Evolutionary conservation across 1,140 invertebrate genomes (phyloP).

Genomic region (Vanessa atalanta): DNA sequence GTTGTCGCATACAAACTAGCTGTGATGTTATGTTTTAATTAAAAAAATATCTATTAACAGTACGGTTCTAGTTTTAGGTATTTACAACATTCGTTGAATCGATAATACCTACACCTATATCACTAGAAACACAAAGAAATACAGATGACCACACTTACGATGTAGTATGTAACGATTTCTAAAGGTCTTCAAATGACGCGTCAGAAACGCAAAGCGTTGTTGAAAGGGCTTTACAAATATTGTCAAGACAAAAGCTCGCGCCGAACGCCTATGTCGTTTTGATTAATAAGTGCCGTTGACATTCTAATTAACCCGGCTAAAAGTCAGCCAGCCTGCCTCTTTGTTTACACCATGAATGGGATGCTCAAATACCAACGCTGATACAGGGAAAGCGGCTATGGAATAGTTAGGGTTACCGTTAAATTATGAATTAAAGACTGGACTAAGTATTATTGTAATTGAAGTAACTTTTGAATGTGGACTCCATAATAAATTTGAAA

Average conservation of each 20-base stretch:
- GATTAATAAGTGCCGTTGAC: conserved; percentile 76
- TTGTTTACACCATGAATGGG: conserved; percentile 58
- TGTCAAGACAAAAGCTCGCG: conserved; percentile 38
- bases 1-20: too few species aligned
- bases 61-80: too few species aligned
- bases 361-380: conserved; percentile 52
- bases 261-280: conserved; percentile 53
- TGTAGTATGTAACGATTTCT: conserved; percentile 23
- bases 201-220: conserved; percentile 30
- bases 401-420: conserved; percentile 1
- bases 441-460: too few species aligned
- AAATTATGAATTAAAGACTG: too few species aligned
- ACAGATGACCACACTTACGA: not conserved
- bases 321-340: conserved; percentile 61
- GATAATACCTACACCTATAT: too few species aligned
- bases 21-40: too few species aligned
- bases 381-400: conserved; percentile 27
- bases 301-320: conserved; percentile 75
- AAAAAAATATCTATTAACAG: too few species aligned
- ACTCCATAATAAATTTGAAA: too few species aligned
- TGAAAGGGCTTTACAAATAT: conserved; percentile 41
- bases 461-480: too few species aligned
- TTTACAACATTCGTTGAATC: not conserved
- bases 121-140: not conserved
- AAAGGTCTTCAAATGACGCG: conserved; percentile 41